These are phyloP conservation scores for Antheraea mylitta DNA, from an alignment of 1,140 invertebrate genomes.

Conservation along the genomic window DNA sequence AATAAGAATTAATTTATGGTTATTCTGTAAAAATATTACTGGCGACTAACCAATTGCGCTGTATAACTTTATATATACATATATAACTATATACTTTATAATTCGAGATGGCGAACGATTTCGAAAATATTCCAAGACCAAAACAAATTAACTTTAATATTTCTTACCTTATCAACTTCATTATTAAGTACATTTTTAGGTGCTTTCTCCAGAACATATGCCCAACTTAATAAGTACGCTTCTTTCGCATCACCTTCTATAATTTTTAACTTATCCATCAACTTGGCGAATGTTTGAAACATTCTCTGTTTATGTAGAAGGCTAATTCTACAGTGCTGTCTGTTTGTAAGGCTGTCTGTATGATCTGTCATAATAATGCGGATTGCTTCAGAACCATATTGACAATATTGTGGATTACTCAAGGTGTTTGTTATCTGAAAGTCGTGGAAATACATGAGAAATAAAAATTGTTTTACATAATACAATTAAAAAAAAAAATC, in stretches of 20 bases:
- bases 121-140: neutral
- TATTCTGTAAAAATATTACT: too few relatives aligned
- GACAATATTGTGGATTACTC: constrained; percentile 44
- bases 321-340: constrained; percentile 65
- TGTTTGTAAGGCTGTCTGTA: constrained; percentile 51
- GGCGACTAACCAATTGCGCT: too few relatives aligned
- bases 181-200: constrained; percentile 81
- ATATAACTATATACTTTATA: too few relatives aligned
- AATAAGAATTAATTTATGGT: too few relatives aligned
- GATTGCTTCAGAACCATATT: constrained; percentile 63
- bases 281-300: constrained; percentile 79
- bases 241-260: constrained; percentile 69
- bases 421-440: constrained; percentile 67
- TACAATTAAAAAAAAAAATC: too few relatives aligned
- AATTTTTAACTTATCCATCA: constrained; percentile 61
- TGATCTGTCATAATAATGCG: constrained; percentile 69
- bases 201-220: constrained; percentile 81
- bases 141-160: constrained; percentile 4
- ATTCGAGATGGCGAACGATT: too few relatives aligned
- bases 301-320: constrained; percentile 82
- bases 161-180: constrained; percentile 80
- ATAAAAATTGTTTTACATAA: constrained; percentile 11
- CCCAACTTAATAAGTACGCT: constrained; percentile 82
- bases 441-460: neutral
- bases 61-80: too few relatives aligned